Conservation (phyloP, 1,140 invertebrate genomes). For the Agrypnia vestita region DNA sequence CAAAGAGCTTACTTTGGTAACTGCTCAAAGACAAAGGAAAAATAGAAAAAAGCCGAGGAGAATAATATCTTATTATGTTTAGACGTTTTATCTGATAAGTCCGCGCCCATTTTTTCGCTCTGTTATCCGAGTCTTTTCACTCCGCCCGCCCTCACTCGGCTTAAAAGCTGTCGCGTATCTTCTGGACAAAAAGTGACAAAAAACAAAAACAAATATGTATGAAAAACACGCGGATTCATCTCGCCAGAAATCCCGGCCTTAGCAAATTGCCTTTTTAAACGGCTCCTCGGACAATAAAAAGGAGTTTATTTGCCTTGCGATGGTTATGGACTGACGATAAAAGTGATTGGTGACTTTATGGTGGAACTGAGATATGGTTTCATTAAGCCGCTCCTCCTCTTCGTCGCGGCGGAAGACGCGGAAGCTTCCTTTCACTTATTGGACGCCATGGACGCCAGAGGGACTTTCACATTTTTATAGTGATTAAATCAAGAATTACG, state of each 20-base stretch:
- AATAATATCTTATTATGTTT: conserved; percentile 39
- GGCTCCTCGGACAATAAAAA: conserved; percentile 17
- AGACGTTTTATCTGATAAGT: conserved; percentile 43
- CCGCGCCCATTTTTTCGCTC: conserved; percentile 30
- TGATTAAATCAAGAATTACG: not conserved
- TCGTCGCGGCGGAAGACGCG: not conserved
- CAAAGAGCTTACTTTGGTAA: not conserved
- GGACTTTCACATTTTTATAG: not conserved
- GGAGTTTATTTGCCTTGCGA: conserved; percentile 40
- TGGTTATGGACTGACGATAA: conserved; percentile 33
- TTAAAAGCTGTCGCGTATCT: conserved; percentile 32
- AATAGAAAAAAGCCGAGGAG: not conserved
- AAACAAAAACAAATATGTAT: conserved; percentile 8
- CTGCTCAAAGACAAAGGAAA: conserved; percentile 2
- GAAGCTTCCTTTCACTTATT: not conserved
- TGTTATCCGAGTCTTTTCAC: conserved; percentile 36
- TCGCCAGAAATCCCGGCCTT: conserved; percentile 16
- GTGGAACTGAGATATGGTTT: conserved; percentile 30
- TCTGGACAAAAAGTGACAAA: conserved; percentile 26
- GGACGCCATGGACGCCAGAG: not conserved
- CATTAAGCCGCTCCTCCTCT: conserved; percentile 1
- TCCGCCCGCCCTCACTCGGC: not conserved
- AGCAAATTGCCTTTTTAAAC: conserved; percentile 42
- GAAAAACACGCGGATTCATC: conserved; percentile 9
- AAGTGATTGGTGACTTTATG: conserved; percentile 43